Conservation (phyloP, 2,888 invertebrate genomes). For the Ommatoiulus sabulosus region DNA sequence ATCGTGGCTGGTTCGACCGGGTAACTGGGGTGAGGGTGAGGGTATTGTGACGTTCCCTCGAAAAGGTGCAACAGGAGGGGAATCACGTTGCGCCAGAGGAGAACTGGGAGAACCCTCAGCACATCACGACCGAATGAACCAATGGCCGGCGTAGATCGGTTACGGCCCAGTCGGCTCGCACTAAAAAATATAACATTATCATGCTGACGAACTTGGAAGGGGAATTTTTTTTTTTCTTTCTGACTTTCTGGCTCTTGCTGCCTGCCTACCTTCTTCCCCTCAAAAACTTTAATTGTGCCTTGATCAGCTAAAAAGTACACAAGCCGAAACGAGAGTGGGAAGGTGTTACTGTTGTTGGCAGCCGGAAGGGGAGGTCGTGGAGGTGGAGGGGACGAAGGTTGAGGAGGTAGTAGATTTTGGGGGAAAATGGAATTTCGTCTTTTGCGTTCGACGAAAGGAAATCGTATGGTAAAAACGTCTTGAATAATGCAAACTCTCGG, state of each 20-base stretch:
- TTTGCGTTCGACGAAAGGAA: not conserved
- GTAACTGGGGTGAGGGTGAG: not conserved
- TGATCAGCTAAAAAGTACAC: not conserved
- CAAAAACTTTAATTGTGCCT: constrained; percentile 1
- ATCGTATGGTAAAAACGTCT: not conserved
- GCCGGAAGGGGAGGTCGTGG: not conserved
- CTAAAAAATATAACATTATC: not conserved
- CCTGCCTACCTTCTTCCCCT: not conserved
- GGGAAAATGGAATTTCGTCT: not conserved
- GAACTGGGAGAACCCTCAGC: not conserved
- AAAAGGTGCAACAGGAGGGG: not conserved
- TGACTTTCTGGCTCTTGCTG: not conserved
- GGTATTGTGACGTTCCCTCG: not conserved
- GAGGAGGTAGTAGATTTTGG: not conserved
- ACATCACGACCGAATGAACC: constrained; percentile 38
- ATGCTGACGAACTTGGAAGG: not conserved
- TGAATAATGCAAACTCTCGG: not conserved
- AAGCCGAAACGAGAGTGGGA: not conserved
- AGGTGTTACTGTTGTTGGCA: constrained; percentile 3
- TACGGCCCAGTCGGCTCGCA: constrained; percentile 14
- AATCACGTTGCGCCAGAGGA: not conserved
- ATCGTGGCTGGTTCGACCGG: not conserved
- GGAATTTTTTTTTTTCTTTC: not conserved
- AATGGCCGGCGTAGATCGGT: not conserved
- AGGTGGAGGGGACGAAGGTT: not conserved